A percentile compares a stretch with the other conserved stretches of the same genome.
Conservation (phyloP, 2,888 invertebrate genomes). For the Micropterix aruncella region DNA sequence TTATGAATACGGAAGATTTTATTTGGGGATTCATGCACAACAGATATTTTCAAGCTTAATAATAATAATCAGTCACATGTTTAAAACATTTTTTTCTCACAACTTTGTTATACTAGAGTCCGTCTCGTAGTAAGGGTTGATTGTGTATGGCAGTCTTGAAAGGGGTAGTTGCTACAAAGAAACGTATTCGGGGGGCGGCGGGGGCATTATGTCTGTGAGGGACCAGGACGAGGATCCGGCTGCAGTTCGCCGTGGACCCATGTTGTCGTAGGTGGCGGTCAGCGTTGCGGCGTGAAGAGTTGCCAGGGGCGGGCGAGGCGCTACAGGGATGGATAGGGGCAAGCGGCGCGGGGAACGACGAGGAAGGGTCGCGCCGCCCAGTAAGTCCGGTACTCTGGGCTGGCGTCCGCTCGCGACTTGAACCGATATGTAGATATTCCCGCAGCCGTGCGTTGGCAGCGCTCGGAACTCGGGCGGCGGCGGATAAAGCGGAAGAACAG, state of each 20-base stretch:
- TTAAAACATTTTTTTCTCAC: too few relatives aligned
- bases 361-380: background rate
- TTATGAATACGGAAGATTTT: too few relatives aligned
- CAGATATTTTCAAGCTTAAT: too few relatives aligned
- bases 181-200: background rate
- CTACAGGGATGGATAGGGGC: background rate
- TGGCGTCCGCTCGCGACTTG: slow-evolving; percentile 21
- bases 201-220: background rate
- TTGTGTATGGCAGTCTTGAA: background rate
- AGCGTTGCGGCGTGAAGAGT: background rate
- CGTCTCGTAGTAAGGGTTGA: too few relatives aligned
- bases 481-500: slow-evolving; percentile 13
- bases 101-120: too few relatives aligned
- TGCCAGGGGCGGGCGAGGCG: background rate
- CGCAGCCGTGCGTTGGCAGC: slow-evolving; percentile 24
- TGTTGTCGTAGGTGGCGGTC: background rate
- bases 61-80: too few relatives aligned
- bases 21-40: too few relatives aligned
- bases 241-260: background rate
- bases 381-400: background rate
- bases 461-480: slow-evolving; percentile 37
- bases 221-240: background rate
- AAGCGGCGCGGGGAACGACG: background rate
- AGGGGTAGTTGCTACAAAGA: background rate
- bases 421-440: slow-evolving; percentile 77